phyloP scores from a whole-genome alignment of 2,888 invertebrate species.

The Epinotia brunnichana region DNA sequence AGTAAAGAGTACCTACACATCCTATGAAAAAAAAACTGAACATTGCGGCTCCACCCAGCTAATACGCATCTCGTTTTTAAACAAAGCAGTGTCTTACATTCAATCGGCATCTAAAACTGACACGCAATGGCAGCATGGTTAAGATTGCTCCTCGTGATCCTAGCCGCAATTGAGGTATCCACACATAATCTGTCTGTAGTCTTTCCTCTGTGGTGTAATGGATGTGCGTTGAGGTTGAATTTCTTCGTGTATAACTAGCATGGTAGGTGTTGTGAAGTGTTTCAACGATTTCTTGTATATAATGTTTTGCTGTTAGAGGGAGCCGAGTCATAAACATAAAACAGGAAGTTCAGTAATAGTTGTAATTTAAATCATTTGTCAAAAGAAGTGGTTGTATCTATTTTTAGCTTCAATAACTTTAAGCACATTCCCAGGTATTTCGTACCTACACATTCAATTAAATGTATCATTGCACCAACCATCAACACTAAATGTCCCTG shows the following conservation, averaged over 20 bases:
- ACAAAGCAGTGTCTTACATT: neutral
- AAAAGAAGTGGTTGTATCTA: neutral
- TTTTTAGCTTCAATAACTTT: neutral
- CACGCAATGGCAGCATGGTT: constrained; percentile 15
- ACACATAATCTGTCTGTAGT: constrained; percentile 19
- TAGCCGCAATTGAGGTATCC: constrained; percentile 26
- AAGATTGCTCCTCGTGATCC: constrained; percentile 8
- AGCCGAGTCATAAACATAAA: too few relatives aligned
- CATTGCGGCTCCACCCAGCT: constrained; percentile 13
- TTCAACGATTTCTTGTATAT: neutral
- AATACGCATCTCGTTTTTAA: neutral
- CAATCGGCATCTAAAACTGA: neutral
- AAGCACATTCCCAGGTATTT: neutral
- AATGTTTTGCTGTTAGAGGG: neutral
- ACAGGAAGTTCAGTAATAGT: too few relatives aligned
- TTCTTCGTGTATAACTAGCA: constrained; percentile 14
- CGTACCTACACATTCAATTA: neutral
- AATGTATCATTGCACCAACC: neutral
- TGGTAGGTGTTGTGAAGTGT: neutral
- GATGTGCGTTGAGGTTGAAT: constrained; percentile 16
- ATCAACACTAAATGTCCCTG: neutral
- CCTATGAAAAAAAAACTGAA: neutral
- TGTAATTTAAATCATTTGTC: too few relatives aligned
- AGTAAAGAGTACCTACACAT: neutral
- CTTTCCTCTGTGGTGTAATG: constrained; percentile 21